Percentiles rank a stretch among this genome's conserved stretches.
Evolutionary conservation across 2,113 vertebrate species (phyloP).

Genomic region (Craseonycteris thonglongyai): DNA sequence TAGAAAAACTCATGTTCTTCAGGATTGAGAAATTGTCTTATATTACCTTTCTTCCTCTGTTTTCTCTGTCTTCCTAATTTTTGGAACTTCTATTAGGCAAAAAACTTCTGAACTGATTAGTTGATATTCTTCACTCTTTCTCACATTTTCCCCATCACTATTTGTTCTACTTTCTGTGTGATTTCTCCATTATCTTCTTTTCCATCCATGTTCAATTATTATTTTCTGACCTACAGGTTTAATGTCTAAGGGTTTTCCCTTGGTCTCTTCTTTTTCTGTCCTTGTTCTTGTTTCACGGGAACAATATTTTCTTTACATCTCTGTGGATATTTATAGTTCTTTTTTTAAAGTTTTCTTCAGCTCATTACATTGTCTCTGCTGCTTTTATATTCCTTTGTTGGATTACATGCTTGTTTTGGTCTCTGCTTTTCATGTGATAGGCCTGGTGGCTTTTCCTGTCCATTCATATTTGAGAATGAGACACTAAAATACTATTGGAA

Average conservation of each 20-base stretch:
- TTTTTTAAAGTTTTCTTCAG: not conserved
- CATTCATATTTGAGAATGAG: not conserved
- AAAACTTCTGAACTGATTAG: not conserved
- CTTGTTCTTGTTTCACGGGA: not conserved
- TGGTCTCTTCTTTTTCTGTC: not conserved
- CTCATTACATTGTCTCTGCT: not conserved
- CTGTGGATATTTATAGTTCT: not conserved
- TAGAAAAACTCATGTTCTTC: not conserved
- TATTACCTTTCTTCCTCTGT: not conserved
- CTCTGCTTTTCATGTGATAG: not conserved
- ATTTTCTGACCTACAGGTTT: not conserved
- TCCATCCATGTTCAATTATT: not conserved
- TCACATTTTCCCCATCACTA: not conserved
- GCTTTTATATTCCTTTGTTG: not conserved
- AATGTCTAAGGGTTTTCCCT: not conserved
- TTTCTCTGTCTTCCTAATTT: not conserved
- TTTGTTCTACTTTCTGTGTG: not conserved
- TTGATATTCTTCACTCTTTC: not conserved
- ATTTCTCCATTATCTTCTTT: not conserved
- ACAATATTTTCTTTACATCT: slow-evolving; percentile 5
- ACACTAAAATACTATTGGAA: not conserved
- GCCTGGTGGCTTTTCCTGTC: not conserved
- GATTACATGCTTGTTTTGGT: not conserved
- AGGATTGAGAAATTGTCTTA: not conserved
- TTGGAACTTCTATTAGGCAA: not conserved